phyloP scores from a whole-genome alignment of 2,113 vertebrate genomes.

The Hippocampus comes region DNA sequence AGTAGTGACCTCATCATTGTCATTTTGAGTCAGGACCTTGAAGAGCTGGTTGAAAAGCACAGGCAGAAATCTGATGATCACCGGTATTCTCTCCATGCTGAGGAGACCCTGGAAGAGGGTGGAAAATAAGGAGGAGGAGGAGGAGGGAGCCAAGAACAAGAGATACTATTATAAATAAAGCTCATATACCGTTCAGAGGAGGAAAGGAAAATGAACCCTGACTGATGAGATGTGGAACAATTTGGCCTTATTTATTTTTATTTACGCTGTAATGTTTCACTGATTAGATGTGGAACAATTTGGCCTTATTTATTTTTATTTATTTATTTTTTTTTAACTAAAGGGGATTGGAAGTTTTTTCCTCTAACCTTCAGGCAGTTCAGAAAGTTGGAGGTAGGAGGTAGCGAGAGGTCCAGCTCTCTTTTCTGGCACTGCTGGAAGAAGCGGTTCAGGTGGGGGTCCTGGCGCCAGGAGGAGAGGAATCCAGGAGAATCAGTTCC shows the following conservation, averaged over 20 bases:
- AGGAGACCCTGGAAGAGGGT: conserved; percentile 80
- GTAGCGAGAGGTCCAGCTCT: conserved; percentile 83
- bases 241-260: neutral
- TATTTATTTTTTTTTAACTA: neutral
- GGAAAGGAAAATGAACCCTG: conserved; percentile 7
- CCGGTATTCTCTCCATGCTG: conserved; percentile 90
- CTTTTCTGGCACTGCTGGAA: conserved; percentile 96
- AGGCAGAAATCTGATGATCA: conserved; percentile 93
- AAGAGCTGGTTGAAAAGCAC: conserved; percentile 94
- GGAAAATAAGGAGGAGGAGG: conserved; percentile 5
- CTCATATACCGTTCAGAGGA: neutral
- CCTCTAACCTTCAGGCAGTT: conserved; percentile 86
- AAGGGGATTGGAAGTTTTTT: conserved; percentile 5
- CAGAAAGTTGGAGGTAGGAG: conserved; percentile 88
- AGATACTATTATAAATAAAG: conserved; percentile 5
- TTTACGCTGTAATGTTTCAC: too few relatives aligned
- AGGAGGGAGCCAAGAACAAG: conserved; percentile 1
- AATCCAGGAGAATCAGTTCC: conserved; percentile 17
- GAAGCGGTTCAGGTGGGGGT: conserved; percentile 89
- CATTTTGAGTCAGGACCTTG: conserved; percentile 87
- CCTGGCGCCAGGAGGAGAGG: conserved; percentile 67
- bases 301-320: neutral
- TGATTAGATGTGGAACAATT: conserved; percentile 7
- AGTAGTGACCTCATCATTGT: conserved; percentile 83
- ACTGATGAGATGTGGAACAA: conserved; percentile 9